Evolutionary conservation across 2,888 invertebrate genomes (phyloP).

Genomic region (Toxonevra muliebris): DNA sequence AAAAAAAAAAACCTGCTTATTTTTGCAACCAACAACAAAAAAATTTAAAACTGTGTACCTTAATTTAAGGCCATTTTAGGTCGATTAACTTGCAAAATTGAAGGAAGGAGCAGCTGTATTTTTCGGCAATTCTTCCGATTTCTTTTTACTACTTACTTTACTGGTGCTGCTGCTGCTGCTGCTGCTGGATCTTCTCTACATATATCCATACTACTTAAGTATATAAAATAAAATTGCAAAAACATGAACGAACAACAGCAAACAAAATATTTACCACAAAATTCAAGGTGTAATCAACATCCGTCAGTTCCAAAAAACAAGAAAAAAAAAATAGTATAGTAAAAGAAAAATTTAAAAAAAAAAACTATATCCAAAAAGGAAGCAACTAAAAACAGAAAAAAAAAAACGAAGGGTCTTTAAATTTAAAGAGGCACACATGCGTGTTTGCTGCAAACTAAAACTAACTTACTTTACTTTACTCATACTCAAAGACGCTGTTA

Average conservation of each 20-base stretch:
- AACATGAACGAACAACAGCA: constrained; percentile 5
- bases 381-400: constrained; percentile 9
- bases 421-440: constrained; percentile 12
- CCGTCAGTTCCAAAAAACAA: constrained; percentile 40
- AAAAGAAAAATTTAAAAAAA: constrained; percentile 22
- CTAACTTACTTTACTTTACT: no score
- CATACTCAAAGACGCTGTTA: no score
- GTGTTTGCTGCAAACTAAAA: background rate
- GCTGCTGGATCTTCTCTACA: background rate
- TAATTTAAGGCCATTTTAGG: constrained; percentile 33
- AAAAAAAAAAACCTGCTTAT: background rate
- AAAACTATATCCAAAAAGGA: background rate
- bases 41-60: constrained; percentile 21
- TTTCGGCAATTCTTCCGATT: constrained; percentile 31
- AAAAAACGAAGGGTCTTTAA: constrained; percentile 28
- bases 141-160: constrained; percentile 51
- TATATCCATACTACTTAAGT: no score
- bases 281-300: constrained; percentile 51
- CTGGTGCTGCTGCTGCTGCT: background rate
- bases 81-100: constrained; percentile 22
- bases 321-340: constrained; percentile 14
- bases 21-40: constrained; percentile 1
- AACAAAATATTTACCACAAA: constrained; percentile 40
- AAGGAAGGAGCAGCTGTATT: constrained; percentile 38
- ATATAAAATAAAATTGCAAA: constrained; percentile 15